Base-by-base conservation (phyloP, 2,888 invertebrate genomes). In the Drosophila melanosoma region DNA sequence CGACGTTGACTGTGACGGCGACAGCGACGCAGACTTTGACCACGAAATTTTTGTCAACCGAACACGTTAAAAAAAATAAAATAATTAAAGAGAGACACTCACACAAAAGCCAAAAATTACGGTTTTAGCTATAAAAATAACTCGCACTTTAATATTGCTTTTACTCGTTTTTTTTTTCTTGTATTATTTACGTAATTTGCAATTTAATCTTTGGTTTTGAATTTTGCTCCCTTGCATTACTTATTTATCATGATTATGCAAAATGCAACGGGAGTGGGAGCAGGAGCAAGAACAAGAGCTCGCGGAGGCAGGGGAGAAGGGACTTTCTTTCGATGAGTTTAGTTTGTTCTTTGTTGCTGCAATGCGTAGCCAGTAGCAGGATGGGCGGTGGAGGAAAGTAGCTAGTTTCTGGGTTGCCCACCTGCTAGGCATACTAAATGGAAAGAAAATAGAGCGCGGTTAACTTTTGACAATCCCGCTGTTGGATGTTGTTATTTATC, bases 31-130 rank as follows among this genome's bases (percentile, higher is more conserved):
- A 45, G 64, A 69, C 69, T 69, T 78, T 74, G 79, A 82, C 81
- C 80, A 81, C 80, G 84, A 83, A 81, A 69, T 81, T 83, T 76
- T 69, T 83, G 83, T 80, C 81, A 80, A 69, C 62, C 52, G 51
- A 58, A 79, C 83, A 82, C 76, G 79, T 82, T 79, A 79, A 68
- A 69, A 62, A 59, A 38, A 26, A 35, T 29, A 20, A 40, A 32
- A 58, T 35, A 60, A 57, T 36, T 12, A 33, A 64, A 57, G 48
- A 56, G 4, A 38, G 29, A 57, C 36, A 60, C 8, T 17, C 8
- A 38, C 45, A 4, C 45, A 45, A 10, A 73, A 48, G 51, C 36
- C 52, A 17, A 45, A 60, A 61, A 52, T 23, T 4, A 73, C 23
- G 53, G 23, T 51, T 53, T 56, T 33, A 32, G 42, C 66, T 36